Evolutionary conservation across 2,113 vertebrate genomes (phyloP).

Genomic region (Cottus gobio): DNA sequence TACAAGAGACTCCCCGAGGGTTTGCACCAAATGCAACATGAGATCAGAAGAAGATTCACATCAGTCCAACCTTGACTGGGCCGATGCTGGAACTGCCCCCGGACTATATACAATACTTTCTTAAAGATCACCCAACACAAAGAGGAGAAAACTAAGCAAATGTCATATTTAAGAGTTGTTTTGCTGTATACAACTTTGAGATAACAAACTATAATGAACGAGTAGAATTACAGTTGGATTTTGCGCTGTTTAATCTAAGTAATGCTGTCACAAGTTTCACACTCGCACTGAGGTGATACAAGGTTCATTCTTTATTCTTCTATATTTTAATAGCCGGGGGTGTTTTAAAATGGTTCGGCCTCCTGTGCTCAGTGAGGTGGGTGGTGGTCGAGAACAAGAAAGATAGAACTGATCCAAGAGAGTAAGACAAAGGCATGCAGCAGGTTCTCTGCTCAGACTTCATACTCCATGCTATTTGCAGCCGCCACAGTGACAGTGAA

Average conservation of each 20-base stretch:
- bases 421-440: neutral
- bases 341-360: neutral
- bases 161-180: neutral
- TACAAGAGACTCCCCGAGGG: constrained; percentile 26
- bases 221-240: neutral
- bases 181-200: neutral
- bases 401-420: neutral
- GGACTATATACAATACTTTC: neutral
- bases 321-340: neutral
- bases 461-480: neutral
- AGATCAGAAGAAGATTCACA: constrained; percentile 7
- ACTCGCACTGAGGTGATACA: neutral
- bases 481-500: neutral
- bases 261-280: neutral
- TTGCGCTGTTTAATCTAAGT: neutral
- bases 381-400: neutral
- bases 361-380: neutral
- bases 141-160: neutral
- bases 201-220: neutral
- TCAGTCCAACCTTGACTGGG: constrained; percentile 4
- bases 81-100: neutral
- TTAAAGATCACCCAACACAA: neutral
- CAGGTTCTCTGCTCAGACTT: neutral
- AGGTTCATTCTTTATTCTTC: neutral
- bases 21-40: constrained; percentile 2